A percentile compares a stretch with the other conserved stretches of the same genome.
phyloP scores from a whole-genome alignment of 1,140 invertebrate genomes.

The Pseudachorutes palmiensis region DNA sequence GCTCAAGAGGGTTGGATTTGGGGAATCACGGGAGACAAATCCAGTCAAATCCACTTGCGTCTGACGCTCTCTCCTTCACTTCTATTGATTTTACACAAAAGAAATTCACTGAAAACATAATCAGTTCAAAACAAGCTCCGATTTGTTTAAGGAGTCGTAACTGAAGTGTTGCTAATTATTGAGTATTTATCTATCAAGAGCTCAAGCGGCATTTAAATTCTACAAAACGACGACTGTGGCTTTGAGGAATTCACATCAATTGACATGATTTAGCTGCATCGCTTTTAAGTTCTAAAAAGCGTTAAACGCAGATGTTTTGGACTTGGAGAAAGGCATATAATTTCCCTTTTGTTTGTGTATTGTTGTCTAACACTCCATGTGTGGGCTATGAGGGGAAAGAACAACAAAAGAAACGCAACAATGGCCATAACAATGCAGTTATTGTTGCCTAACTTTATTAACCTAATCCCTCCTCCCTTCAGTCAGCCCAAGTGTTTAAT shows the following conservation, averaged over 20 bases:
- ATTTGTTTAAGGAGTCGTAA: too few relatives aligned
- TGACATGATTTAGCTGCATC: too few relatives aligned
- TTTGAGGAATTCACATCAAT: too few relatives aligned
- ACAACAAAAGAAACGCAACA: not conserved
- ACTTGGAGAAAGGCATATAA: slow-evolving; percentile 6
- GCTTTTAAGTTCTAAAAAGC: too few relatives aligned
- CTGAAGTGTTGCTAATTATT: too few relatives aligned
- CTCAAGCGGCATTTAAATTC: too few relatives aligned
- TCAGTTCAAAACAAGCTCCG: too few relatives aligned
- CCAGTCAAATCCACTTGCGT: not conserved
- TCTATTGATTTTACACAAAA: slow-evolving; percentile 7
- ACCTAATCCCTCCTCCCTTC: slow-evolving; percentile 6
- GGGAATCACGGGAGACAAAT: not conserved
- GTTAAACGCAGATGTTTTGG: slow-evolving; percentile 9
- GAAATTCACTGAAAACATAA: too few relatives aligned
- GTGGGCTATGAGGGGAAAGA: not conserved
- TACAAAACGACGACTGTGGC: too few relatives aligned
- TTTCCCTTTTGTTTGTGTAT: slow-evolving; percentile 1
- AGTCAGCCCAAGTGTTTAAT: slow-evolving; percentile 1
- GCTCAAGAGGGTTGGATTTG: not conserved
- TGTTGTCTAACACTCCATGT: not conserved
- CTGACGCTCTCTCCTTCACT: not conserved
- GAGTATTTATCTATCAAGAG: too few relatives aligned
- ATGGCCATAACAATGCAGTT: not conserved
- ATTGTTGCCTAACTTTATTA: slow-evolving; percentile 7